These are phyloP conservation scores for Molanna angustata DNA, from an alignment of 2,888 invertebrate genomes.

Conservation along the genomic window DNA sequence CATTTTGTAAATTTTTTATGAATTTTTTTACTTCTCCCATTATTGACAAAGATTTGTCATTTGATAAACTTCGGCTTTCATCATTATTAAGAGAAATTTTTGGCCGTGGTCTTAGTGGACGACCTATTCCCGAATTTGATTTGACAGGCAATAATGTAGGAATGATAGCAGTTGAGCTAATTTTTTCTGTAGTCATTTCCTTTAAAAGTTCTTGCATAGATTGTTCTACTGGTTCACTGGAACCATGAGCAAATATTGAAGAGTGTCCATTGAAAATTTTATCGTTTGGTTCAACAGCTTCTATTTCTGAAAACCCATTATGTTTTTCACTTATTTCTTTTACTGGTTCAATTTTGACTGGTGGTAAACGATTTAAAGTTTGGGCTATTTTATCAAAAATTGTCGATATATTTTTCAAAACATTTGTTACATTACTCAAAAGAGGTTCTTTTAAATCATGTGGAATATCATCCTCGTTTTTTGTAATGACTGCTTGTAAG, in stretches of 20 bases:
- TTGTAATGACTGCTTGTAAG: conserved; percentile 61
- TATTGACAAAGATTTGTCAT: conserved; percentile 24
- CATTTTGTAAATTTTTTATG: conserved; percentile 28
- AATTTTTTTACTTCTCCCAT: conserved; percentile 29
- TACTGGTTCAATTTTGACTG: conserved; percentile 2
- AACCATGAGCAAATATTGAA: conserved; percentile 37
- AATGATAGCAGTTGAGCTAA: conserved; percentile 20
- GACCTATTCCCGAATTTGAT: conserved; percentile 73
- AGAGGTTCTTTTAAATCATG: background rate
- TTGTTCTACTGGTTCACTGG: conserved; percentile 42
- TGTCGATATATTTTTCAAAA: conserved; percentile 60
- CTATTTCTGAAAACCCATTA: background rate
- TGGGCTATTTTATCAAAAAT: conserved; percentile 63
- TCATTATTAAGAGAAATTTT: conserved; percentile 39
- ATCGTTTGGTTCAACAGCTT: background rate
- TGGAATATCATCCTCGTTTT: conserved; percentile 48
- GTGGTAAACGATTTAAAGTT: conserved; percentile 35
- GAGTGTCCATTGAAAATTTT: conserved; percentile 1
- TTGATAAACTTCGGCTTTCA: conserved; percentile 39
- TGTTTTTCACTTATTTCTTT: conserved; percentile 1
- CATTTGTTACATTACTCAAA: conserved; percentile 34
- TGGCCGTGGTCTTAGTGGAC: conserved; percentile 66
- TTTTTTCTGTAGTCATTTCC: conserved; percentile 35
- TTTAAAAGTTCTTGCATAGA: conserved; percentile 40
- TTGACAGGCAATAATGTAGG: conserved; percentile 71